Evolutionary conservation across 2,113 vertebrate species (phyloP), one percentile per base, ranked within the genome.

Genomic region (Cacatua alba): DNA sequence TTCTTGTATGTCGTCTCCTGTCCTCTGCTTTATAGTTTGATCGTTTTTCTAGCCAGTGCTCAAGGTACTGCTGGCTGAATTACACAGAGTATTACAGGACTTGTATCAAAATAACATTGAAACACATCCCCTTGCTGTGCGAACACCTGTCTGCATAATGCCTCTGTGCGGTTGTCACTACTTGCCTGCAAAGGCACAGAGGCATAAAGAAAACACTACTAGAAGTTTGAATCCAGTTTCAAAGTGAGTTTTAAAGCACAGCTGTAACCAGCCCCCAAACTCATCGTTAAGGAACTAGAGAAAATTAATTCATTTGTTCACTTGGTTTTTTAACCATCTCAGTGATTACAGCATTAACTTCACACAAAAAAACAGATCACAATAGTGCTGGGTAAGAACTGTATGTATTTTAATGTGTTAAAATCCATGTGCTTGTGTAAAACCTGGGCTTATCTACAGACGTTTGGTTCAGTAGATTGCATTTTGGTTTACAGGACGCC

Each of bases 401-500:
- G 3, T 33, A 1, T 26, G 2, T 33, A 10, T 33, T 83, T 41
- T 14, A 28, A 25, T 7, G 16, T 18, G 3, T 44, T 75, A 24
- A 48, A 43, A 13, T 26, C 25, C 28, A 15, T 0, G 0, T 62
- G 41, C 16, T 26, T 49, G 9, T 31, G n/a, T 67, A 26, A 57
- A 69, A 53, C 20, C 48, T 3, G 1, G 16, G 57, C 29, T 64
- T 64, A 24, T 4, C 13, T 16, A 8, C 3, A 3, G 43, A 3
- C 0, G 0, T 7, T 23, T 11, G 2, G n/a, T 28, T 95, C 62
- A 94, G 52, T 44, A 35, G 29, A 26, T 75, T 81, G 79, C 41
- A 1, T 57, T 94, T 80, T 95, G 33, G 82, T 94, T 92, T 93
- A n/a, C 93, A 99, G 99, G 99, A 99, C 62, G 97, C 98, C 7